A percentile compares a stretch with the other conserved stretches of the same genome.
phyloP scores from a whole-genome alignment of 2,797 vertebrate genomes.

The Enteromius anoplus region DNA sequence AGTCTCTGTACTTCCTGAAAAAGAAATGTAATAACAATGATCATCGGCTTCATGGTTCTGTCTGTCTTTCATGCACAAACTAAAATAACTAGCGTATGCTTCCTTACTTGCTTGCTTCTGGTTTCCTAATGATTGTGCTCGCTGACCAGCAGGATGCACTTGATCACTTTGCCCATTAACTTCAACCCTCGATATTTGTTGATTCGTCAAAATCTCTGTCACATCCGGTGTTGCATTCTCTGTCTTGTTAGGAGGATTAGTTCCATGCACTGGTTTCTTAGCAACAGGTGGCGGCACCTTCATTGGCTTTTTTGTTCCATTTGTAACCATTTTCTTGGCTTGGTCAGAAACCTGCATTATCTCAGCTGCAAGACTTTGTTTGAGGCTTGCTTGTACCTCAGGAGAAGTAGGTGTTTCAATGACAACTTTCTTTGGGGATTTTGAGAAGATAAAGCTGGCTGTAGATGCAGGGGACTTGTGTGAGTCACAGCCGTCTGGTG shows the following conservation, averaged over 20 bases:
- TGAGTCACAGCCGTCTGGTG: conserved; percentile 66
- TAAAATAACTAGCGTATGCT: background rate
- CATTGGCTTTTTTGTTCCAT: conserved; percentile 73
- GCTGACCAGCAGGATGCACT: conserved; percentile 65
- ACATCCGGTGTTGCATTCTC: conserved; percentile 50
- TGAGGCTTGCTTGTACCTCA: conserved; percentile 82
- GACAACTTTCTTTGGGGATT: conserved; percentile 86
- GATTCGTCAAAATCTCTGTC: conserved; percentile 27
- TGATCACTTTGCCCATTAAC: conserved; percentile 61
- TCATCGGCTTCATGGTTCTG: background rate
- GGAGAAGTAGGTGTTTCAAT: conserved; percentile 82
- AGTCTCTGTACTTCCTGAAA: conserved; percentile 73
- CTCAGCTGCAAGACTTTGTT: conserved; percentile 86
- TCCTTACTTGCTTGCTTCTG: conserved; percentile 71
- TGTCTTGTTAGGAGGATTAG: conserved; percentile 61
- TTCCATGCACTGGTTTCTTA: conserved; percentile 82
- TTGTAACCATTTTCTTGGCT: conserved; percentile 64
- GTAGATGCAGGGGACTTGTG: conserved; percentile 86
- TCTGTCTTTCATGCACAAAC: conserved; percentile 6
- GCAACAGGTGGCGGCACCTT: conserved; percentile 93
- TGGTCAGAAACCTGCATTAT: conserved; percentile 84
- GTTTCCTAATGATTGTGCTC: conserved; percentile 64
- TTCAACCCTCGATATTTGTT: conserved; percentile 63
- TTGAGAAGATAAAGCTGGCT: conserved; percentile 96
- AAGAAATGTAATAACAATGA: conserved; percentile 12